Evolutionary conservation across 2,888 invertebrate species (phyloP).

Genomic region (Polyommatus icarus): DNA sequence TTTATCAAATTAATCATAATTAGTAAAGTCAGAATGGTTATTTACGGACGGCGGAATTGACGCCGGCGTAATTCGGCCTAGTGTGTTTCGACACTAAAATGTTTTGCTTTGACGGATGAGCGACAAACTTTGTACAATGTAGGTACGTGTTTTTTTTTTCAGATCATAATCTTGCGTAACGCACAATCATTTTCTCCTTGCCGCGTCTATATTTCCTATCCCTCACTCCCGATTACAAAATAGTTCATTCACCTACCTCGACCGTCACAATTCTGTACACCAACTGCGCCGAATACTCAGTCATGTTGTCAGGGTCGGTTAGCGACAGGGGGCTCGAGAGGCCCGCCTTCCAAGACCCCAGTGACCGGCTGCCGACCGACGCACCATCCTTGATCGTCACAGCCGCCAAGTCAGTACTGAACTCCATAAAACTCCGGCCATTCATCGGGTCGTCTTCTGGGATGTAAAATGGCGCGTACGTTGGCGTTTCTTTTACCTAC

Average conservation of each 20-base stretch:
- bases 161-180: too few relatives aligned
- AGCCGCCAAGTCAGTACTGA: constrained; percentile 85
- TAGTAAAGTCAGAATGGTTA: too few relatives aligned
- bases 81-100: too few relatives aligned
- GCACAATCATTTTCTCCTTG: neutral
- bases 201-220: neutral
- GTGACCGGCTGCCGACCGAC: constrained; percentile 84
- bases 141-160: too few relatives aligned
- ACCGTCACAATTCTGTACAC: constrained; percentile 94
- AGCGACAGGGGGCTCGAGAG: constrained; percentile 84
- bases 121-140: too few relatives aligned
- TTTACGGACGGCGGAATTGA: too few relatives aligned
- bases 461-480: constrained; percentile 84
- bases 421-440: constrained; percentile 88
- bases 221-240: constrained; percentile 39
- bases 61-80: too few relatives aligned
- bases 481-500: constrained; percentile 83
- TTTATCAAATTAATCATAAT: too few relatives aligned
- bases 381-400: constrained; percentile 87
- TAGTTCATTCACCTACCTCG: constrained; percentile 83
- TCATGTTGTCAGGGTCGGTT: constrained; percentile 83
- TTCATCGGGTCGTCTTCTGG: constrained; percentile 83
- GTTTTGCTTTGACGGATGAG: too few relatives aligned
- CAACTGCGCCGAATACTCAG: constrained; percentile 88
- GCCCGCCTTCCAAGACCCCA: constrained; percentile 90